Evolutionary conservation across 2,113 vertebrate genomes (phyloP), one percentile per base, ranked within the genome.

Genomic region (Pao palembangensis): DNA sequence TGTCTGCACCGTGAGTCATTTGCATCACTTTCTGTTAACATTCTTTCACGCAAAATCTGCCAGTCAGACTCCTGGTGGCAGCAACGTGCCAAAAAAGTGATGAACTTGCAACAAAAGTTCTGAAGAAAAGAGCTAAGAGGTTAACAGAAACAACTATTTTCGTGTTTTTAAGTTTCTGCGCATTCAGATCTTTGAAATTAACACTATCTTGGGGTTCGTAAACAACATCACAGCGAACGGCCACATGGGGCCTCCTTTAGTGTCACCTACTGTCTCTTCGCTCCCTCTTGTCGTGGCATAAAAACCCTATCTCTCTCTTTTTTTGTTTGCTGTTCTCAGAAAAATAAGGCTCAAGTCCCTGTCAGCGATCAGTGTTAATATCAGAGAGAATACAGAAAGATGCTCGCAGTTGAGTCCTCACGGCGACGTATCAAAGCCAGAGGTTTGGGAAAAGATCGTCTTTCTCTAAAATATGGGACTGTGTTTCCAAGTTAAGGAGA

Each of bases 391-490:
- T 64, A 49, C 76, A 76, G 72, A 73, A 78, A 78, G 58, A 43
- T 55, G 73, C 75, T 64, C 61, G 71, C 58, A 46, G 53, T 73
- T 69, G 64, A 67, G 34, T 38, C 34, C 71, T 82, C 75, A 78
- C 66, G 55, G 69, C 58, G 51, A 78, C 74, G 64, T 55, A 78
- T 80, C 67, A 84, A 55, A 17, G 57, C 21, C 28, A 63, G 76
- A 76, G 52, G 78, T 72, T 76, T 72, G 18, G 48, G 58, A 52
- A 59, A 66, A 58, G 62, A 68, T 52, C 28, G 59, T 66, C 68
- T 82, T 72, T 75, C 84, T 76, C 76, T 65, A 50, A 76, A 84
- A 71, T 75, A 82, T 74, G 61, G 64, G 76, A 71, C 67, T 63
- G 63, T 66, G 67, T 69, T 78, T 80, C 51, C 69, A 76, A 69